Evolutionary conservation across 2,888 invertebrate genomes (phyloP).

Genomic region (Diploptera punctata): DNA sequence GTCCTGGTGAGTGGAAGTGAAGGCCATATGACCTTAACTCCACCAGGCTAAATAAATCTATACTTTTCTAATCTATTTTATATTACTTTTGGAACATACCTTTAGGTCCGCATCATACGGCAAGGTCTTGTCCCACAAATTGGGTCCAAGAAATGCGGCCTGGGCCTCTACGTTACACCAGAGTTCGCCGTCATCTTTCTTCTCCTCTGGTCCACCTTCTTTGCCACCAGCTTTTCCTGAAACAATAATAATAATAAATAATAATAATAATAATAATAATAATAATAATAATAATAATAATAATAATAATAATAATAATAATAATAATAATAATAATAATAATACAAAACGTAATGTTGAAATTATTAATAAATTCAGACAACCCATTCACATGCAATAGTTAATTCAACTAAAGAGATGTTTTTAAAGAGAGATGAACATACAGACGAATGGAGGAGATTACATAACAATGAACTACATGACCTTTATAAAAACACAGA

Average conservation of each 20-base stretch:
- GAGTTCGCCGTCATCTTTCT: constrained; percentile 58
- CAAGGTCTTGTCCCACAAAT: constrained; percentile 93
- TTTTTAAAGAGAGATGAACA: too few species aligned
- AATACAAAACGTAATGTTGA: neutral
- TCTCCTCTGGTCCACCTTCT: constrained; percentile 50
- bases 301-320: constrained; percentile 21
- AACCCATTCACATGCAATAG: too few species aligned
- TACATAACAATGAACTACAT: too few species aligned
- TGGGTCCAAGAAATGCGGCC: constrained; percentile 95
- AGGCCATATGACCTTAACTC: too few species aligned
- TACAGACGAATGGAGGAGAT: too few species aligned
- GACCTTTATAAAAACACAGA: too few species aligned
- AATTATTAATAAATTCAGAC: too few species aligned
- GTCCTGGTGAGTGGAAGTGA: too few species aligned
- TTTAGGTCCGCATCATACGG: constrained; percentile 95
- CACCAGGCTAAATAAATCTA: too few species aligned
- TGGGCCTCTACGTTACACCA: constrained; percentile 89
- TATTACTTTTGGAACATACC: too few species aligned
- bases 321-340: constrained; percentile 2
- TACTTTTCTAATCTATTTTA: too few species aligned
- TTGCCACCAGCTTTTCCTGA: constrained; percentile 48
- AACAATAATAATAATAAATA: constrained; percentile 35
- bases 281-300: constrained; percentile 19
- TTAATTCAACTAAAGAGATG: too few species aligned
- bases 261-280: constrained; percentile 10